Percentiles rank a stretch among this genome's conserved stretches.
Evolutionary conservation across 1,140 invertebrate genomes (phyloP).

Genomic region (Zaprionus inermis): DNA sequence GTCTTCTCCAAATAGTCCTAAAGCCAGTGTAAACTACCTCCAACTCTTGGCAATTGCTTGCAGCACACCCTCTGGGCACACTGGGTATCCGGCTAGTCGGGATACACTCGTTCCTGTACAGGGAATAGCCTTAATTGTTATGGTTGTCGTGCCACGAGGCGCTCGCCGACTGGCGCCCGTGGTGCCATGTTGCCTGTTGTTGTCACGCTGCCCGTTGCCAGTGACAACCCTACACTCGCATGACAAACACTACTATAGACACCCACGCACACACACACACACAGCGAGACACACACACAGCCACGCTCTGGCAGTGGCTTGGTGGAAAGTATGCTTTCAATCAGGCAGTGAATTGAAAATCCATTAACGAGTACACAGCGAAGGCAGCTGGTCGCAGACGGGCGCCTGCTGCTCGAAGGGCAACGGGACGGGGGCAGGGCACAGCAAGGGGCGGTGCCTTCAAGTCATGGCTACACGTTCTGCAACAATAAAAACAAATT

Average conservation of each 20-base stretch:
- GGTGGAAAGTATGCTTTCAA: slow-evolving; percentile 76
- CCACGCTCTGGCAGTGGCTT: slow-evolving; percentile 7
- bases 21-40: neutral
- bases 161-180: slow-evolving; percentile 27
- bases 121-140: slow-evolving; percentile 37
- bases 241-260: slow-evolving; percentile 48
- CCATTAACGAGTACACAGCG: slow-evolving; percentile 80
- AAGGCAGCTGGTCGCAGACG: slow-evolving; percentile 65
- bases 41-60: neutral
- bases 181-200: slow-evolving; percentile 55
- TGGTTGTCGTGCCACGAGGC: slow-evolving; percentile 39
- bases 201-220: slow-evolving; percentile 76
- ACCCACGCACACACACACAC: slow-evolving; percentile 38
- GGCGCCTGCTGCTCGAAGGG: slow-evolving; percentile 12
- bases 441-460: slow-evolving; percentile 22
- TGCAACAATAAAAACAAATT: slow-evolving; percentile 57
- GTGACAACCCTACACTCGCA: slow-evolving; percentile 66
- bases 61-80: neutral
- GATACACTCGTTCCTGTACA: neutral
- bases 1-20: neutral
- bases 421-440: too few relatives aligned
- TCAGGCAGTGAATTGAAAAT: slow-evolving; percentile 82
- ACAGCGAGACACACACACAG: slow-evolving; percentile 23
- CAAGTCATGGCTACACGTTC: slow-evolving; percentile 46
- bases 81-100: slow-evolving; percentile 16